phyloP scores from a whole-genome alignment of 2,113 vertebrate species.

The Riparia riparia region DNA sequence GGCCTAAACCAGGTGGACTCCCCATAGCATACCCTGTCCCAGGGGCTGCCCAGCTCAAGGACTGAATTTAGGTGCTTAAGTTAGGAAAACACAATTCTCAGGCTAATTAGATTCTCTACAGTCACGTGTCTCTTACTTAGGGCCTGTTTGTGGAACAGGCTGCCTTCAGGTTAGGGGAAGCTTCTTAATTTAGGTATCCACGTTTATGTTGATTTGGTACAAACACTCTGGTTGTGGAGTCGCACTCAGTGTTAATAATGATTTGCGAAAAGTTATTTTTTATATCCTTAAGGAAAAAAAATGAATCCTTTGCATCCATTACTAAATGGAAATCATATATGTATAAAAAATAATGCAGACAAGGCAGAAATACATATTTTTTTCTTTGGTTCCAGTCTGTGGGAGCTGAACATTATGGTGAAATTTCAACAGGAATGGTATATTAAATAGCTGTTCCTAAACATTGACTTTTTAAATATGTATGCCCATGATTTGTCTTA shows the following conservation, averaged over 20 bases:
- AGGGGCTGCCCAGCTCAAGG: background rate
- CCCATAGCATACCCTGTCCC: background rate
- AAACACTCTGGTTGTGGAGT: background rate
- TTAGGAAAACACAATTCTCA: background rate
- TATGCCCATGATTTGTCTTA: background rate
- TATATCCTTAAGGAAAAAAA: background rate
- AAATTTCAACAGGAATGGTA: conserved; percentile 16
- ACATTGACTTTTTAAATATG: conserved; percentile 2
- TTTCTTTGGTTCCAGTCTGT: background rate
- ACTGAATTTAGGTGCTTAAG: background rate
- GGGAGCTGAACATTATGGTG: background rate
- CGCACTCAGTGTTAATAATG: background rate
- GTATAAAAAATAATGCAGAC: conserved; percentile 19
- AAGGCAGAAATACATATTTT: background rate
- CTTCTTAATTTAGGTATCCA: background rate
- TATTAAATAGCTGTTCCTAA: conserved; percentile 50
- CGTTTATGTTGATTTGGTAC: background rate
- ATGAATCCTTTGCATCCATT: background rate
- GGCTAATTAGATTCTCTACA: background rate
- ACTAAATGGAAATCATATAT: background rate
- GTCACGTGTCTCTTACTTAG: background rate
- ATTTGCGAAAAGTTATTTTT: background rate
- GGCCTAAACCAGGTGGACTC: background rate
- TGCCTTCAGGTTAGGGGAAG: background rate
- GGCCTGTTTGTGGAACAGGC: background rate